Conservation (phyloP, 2,113 vertebrate species). For the Xenotilapia flavipinnis region DNA sequence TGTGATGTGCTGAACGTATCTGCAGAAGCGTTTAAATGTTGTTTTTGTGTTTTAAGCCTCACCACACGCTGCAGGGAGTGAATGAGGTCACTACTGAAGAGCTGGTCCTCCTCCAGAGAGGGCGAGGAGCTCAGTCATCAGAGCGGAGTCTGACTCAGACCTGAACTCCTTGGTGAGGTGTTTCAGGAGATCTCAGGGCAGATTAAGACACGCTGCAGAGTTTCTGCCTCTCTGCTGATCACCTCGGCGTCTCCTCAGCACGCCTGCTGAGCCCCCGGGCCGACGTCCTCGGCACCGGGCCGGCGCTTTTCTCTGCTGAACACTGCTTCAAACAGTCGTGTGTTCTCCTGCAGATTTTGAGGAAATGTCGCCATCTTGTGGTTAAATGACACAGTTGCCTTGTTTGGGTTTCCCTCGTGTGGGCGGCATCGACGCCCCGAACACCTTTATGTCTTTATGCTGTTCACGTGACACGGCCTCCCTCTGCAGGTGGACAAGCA, state of each 20-base stretch:
- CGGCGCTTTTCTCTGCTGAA: background rate
- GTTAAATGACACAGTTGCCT: background rate
- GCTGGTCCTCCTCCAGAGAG: background rate
- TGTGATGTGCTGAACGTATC: background rate
- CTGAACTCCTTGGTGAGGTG: background rate
- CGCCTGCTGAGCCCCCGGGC: rapidly evolving
- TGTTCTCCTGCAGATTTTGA: background rate
- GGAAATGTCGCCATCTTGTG: background rate
- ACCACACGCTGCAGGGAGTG: background rate
- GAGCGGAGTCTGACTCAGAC: background rate
- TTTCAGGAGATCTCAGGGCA: background rate
- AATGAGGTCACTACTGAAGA: background rate
- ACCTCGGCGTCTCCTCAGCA: background rate
- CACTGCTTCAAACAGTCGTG: background rate
- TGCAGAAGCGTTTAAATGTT: background rate
- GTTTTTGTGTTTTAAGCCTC: background rate
- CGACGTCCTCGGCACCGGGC: background rate
- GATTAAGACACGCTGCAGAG: background rate
- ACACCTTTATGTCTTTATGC: background rate
- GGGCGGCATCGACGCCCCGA: rapidly evolving
- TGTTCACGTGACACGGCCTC: background rate
- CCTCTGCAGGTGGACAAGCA: slow-evolving; percentile 62
- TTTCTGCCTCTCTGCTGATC: background rate
- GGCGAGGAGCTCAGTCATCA: rapidly evolving
- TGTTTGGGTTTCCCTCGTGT: background rate